A percentile compares a stretch with the other conserved stretches of the same genome.
Evolutionary conservation across 1,140 invertebrate species (phyloP).

Genomic region (Pectinophora gossypiella): DNA sequence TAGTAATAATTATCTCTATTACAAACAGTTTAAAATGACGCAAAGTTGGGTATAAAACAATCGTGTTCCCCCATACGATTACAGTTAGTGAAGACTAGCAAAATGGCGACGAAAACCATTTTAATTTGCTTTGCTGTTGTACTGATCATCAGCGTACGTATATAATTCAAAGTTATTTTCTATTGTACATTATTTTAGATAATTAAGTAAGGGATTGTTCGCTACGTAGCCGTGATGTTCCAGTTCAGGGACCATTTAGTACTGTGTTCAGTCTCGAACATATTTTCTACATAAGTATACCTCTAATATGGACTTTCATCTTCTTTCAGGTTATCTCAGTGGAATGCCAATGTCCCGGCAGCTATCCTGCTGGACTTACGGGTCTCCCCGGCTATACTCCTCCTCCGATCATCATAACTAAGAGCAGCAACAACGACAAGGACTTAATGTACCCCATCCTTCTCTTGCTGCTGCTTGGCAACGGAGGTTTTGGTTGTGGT

Average conservation of each 20-base stretch:
- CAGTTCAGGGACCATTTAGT: no score
- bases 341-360: constrained; percentile 14
- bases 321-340: constrained; percentile 19
- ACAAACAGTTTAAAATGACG: no score
- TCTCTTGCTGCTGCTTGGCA: constrained; percentile 21
- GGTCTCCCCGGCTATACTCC: constrained; percentile 5
- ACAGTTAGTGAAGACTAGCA: not conserved
- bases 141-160: not conserved
- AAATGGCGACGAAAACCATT: not conserved
- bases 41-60: not conserved
- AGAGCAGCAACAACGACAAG: constrained; percentile 15
- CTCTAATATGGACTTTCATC: no score
- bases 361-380: no score
- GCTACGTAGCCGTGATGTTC: no score
- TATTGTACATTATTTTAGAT: no score
- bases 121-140: not conserved
- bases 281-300: no score
- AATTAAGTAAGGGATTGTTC: no score
- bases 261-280: no score
- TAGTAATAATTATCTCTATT: no score
- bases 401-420: constrained; percentile 22
- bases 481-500: constrained; percentile 10
- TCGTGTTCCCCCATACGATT: no score
- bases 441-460: constrained; percentile 22
- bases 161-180: not conserved